Evolutionary conservation across 2,888 invertebrate genomes (phyloP).

Genomic region (Mythimna impura): DNA sequence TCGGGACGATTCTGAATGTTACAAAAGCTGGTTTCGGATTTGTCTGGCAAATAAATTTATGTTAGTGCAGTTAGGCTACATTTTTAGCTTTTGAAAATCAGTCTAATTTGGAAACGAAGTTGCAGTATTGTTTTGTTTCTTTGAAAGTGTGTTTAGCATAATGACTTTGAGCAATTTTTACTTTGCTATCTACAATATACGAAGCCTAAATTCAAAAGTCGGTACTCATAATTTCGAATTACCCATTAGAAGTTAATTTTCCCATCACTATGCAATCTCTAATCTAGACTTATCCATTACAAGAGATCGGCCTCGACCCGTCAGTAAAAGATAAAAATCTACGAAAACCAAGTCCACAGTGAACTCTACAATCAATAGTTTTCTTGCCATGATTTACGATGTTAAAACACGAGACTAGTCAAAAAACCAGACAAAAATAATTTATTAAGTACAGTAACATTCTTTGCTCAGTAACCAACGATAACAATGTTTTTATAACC

Average conservation of each 20-base stretch:
- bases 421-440: constrained; percentile 22
- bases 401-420: constrained; percentile 24
- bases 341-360: constrained; percentile 9
- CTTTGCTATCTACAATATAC: background rate
- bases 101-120: background rate
- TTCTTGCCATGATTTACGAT: constrained; percentile 19
- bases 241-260: background rate
- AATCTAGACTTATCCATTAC: constrained; percentile 11
- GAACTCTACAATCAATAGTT: constrained; percentile 22
- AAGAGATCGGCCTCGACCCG: background rate
- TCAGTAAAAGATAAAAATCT: constrained; percentile 31
- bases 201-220: no score
- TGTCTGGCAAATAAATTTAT: constrained; percentile 38
- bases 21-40: constrained; percentile 39
- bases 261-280: constrained; percentile 13
- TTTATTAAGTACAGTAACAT: constrained; percentile 20
- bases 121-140: background rate
- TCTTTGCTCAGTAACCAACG: constrained; percentile 25
- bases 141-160: background rate
- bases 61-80: constrained; percentile 25
- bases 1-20: constrained; percentile 42
- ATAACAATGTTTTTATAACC: constrained; percentile 51
- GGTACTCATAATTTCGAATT: no score
- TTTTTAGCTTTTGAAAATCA: background rate
- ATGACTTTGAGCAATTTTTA: background rate